Conservation (phyloP, 1,140 invertebrate genomes). For the Marisa cornuarietis region DNA sequence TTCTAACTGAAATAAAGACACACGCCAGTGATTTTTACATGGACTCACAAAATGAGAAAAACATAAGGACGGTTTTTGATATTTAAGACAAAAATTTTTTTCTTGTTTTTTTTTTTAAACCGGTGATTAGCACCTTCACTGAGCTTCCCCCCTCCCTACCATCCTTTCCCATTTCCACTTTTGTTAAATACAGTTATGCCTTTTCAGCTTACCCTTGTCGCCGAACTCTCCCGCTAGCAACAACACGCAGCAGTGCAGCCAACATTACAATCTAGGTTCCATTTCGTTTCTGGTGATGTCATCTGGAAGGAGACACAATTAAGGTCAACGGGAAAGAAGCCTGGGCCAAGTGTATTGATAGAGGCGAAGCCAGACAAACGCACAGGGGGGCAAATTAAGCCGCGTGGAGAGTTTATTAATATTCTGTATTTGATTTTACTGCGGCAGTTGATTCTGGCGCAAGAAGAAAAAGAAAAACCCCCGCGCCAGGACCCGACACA, state of each 20-base stretch:
- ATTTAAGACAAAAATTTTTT: too few species aligned
- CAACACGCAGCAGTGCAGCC: neutral
- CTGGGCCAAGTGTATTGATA: constrained; percentile 15
- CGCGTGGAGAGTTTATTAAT: constrained; percentile 25
- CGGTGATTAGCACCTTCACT: too few species aligned
- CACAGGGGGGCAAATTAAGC: constrained; percentile 14
- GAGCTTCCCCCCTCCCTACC: neutral
- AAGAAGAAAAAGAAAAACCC: neutral
- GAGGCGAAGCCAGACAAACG: neutral
- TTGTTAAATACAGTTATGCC: neutral
- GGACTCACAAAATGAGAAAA: too few species aligned
- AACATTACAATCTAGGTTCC: neutral
- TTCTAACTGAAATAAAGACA: too few species aligned
- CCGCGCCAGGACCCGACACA: constrained; percentile 2
- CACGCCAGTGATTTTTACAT: too few species aligned
- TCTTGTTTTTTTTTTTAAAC: too few species aligned
- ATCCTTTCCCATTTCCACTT: neutral
- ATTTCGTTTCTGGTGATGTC: too few species aligned
- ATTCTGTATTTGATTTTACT: constrained; percentile 28
- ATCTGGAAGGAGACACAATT: neutral
- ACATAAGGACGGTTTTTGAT: too few species aligned
- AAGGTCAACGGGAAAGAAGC: neutral
- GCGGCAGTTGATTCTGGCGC: constrained; percentile 4
- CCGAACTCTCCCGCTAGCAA: too few species aligned
- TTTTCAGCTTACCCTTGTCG: neutral